Base-by-base conservation (phyloP, 1,140 invertebrate genomes). In the Bradynema listronoti region DNA sequence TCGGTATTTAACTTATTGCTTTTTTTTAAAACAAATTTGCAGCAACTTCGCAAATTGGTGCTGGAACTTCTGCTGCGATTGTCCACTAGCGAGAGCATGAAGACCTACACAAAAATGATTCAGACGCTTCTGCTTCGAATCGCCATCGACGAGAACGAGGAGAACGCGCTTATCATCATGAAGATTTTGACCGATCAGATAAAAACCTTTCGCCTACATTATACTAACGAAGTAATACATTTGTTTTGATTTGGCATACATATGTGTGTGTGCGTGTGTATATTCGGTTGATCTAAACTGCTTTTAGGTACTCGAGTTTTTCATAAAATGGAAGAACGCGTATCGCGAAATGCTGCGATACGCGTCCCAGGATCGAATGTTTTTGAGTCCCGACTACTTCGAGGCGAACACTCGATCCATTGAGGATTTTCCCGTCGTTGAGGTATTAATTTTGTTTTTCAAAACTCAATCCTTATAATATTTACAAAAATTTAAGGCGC, bases 41-140 rank as follows among this genome's bases (percentile, higher is more conserved):
- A 66, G 64, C 64, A 69, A 53, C 36, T 67, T 2, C 68, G 65
- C n/a, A 67, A 67, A 51, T 19, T 66, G 14, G 66, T 58, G 36
- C 19, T 67, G n/a, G 68, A 67, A 43, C 19, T 67, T 16, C 29
- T 65, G 24, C 43, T 65, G 19, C 30, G 63, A 16, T 14, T 65
- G 27, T 63, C 58, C 1, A 16, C 61, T 9, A 63, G 53, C 16
- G 61, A 63, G 22, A 19, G n/a, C 19, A 33, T 63, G 4, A 63
- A 63, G 45, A 19, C 34, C 1, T 65, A 63, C 22, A 34, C 34
- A 11, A 66, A 65, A 41, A 22, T n/a, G 9, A 27, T 67, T 24
- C 53, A 66, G 24, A 34, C 33, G 25, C 24, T 71, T 34, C 34
- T 67, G 30, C 36, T 67, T 9, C 43, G 56, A 6, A 49, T 71